Base-by-base conservation (phyloP, 1,140 invertebrate species). In the Heterodera schachtii region DNA sequence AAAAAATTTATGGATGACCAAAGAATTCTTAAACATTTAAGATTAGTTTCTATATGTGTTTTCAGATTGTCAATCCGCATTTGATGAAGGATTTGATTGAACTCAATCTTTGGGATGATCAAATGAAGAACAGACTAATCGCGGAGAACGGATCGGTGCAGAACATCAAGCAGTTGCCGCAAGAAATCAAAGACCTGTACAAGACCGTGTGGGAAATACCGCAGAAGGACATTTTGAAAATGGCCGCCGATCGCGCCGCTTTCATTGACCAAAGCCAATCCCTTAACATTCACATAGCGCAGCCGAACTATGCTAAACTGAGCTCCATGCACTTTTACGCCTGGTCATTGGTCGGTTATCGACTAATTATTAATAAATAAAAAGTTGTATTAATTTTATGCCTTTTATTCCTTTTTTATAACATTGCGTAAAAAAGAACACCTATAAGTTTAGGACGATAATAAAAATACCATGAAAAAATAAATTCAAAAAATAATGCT, bases 131-230 rank as follows among this genome's bases (percentile, higher is more conserved):
- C 91, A 91, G 94, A 85, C 93, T 99, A 1, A 95, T 99, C 85
- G 93, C 94, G 19, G 93, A 94, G 83, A 94, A 94, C 91, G 97
- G 97, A 49, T 99, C 97, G 0, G 93, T 99, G 85, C 96, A 98
- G 93, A 93, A 94, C 83, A 95, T 99, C 85, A 93, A 93, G 31
- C 91, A 91, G 66, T 97, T 99, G 88, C 96, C 97, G 0, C 92
- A 94, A 82, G 93, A 98, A 80, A 91, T 99, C 16, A 95, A 97
- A 90, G 92, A 93, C 9, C 92, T 99, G 6, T 99, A 99, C 90
- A 97, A 97, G 91, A 99, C 97, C 3, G 96, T 98, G 0, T 99
- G 97, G 98, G 98, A 99, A 91, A 95, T 99, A 76, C 94, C 95
- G 0, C 96, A 99, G 81, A 97, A 96, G 90, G 93, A 93, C 5